phyloP scores from a whole-genome alignment of 2,113 vertebrate species.

The Phyllostomus discolor region DNA sequence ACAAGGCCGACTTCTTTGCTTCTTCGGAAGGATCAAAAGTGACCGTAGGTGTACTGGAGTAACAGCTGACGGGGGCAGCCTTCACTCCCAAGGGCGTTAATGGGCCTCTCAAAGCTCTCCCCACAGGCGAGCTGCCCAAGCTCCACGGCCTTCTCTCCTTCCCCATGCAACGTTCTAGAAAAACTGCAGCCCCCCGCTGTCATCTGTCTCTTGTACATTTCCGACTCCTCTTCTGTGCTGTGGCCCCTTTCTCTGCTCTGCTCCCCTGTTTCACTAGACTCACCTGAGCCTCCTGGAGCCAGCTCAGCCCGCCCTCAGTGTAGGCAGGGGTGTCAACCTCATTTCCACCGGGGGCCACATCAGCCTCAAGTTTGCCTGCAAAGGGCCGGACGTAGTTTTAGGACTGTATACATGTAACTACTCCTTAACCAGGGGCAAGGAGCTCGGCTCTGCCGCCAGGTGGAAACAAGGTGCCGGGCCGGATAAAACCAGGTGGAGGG shows the following conservation, averaged over 20 bases:
- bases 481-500: too few relatives aligned
- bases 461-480: too few relatives aligned
- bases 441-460: too few relatives aligned
- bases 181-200: fast-evolving
- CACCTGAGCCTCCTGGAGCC: neutral
- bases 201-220: neutral
- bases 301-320: neutral
- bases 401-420: too few relatives aligned
- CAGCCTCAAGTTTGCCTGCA: too few relatives aligned
- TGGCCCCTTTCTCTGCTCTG: neutral
- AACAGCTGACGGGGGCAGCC: fast-evolving
- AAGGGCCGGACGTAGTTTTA: too few relatives aligned
- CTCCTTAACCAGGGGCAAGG: too few relatives aligned
- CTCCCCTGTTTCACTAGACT: neutral
- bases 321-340: too few relatives aligned
- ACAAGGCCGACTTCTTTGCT: neutral
- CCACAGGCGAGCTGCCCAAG: fast-evolving
- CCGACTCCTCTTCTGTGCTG: neutral
- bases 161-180: fast-evolving
- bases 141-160: neutral
- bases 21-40: neutral
- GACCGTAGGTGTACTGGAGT: neutral
- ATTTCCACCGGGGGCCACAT: too few relatives aligned
- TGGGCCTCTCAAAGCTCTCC: fast-evolving
- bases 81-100: neutral